phyloP scores from a whole-genome alignment of 2,113 vertebrate genomes.

The Trachemys scripta region DNA sequence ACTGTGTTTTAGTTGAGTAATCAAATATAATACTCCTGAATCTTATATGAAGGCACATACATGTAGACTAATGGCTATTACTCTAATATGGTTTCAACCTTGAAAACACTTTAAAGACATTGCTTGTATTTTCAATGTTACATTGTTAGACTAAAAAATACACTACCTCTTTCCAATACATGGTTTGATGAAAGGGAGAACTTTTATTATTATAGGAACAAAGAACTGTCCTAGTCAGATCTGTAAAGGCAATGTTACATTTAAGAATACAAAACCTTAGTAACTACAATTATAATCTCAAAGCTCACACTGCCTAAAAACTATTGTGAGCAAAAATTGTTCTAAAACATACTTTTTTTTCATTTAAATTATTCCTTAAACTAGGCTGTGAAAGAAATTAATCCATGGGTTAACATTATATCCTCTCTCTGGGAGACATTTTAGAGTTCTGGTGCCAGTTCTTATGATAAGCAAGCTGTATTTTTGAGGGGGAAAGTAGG shows the following conservation, averaged over 20 bases:
- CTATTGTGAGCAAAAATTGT: accelerated
- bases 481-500: not conserved
- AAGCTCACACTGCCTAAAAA: not conserved
- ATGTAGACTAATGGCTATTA: conserved; percentile 61
- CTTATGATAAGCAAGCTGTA: not conserved
- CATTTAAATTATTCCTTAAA: not conserved
- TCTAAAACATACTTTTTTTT: accelerated
- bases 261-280: not conserved
- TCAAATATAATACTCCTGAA: conserved; percentile 58
- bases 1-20: conserved; percentile 57
- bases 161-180: not conserved
- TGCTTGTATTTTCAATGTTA: conserved; percentile 33
- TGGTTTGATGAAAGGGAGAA: not conserved
- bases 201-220: not conserved
- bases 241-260: not conserved
- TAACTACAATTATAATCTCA: not conserved
- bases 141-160: conserved; percentile 29
- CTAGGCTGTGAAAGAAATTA: not conserved
- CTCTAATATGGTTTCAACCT: conserved; percentile 69
- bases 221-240: not conserved
- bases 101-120: conserved; percentile 58
- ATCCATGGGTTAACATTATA: not conserved
- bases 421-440: not conserved
- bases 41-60: conserved; percentile 8
- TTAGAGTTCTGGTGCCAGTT: not conserved